phyloP scores from a whole-genome alignment of 2,888 invertebrate species.

The Cyaniris semiargus region DNA sequence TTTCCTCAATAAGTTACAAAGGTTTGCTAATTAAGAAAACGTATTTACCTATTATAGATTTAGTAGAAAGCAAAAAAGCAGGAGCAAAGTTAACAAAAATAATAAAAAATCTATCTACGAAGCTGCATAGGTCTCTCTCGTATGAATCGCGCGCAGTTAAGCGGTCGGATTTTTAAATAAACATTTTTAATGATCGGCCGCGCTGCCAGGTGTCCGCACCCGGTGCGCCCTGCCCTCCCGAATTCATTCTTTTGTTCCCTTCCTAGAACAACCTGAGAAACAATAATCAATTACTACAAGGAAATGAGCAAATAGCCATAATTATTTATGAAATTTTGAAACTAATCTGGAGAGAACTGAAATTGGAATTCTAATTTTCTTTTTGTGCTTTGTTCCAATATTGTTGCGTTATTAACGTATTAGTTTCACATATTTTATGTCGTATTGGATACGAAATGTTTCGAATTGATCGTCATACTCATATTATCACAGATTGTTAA shows the following conservation, averaged over 20 bases:
- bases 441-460: no score
- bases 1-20: no score
- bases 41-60: no score
- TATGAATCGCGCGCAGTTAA: constrained; percentile 56
- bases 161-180: constrained; percentile 81
- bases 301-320: constrained; percentile 39
- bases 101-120: not conserved
- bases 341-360: not conserved
- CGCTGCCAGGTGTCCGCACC: constrained; percentile 76
- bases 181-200: constrained; percentile 80
- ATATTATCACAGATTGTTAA: no score
- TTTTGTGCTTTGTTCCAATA: not conserved
- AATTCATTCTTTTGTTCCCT: constrained; percentile 71
- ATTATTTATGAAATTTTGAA: not conserved
- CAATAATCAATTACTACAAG: constrained; percentile 63
- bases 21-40: no score
- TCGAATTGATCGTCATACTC: no score
- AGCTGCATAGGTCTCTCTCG: constrained; percentile 46
- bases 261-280: constrained; percentile 55
- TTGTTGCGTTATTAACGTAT: no score
- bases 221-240: constrained; percentile 59
- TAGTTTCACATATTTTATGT: no score
- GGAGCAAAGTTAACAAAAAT: not conserved
- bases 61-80: no score
- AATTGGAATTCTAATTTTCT: not conserved